A percentile compares a stretch with the other conserved stretches of the same genome.
Evolutionary conservation across 2,888 invertebrate species (phyloP).

Genomic region (Tetranychus truncatus): DNA sequence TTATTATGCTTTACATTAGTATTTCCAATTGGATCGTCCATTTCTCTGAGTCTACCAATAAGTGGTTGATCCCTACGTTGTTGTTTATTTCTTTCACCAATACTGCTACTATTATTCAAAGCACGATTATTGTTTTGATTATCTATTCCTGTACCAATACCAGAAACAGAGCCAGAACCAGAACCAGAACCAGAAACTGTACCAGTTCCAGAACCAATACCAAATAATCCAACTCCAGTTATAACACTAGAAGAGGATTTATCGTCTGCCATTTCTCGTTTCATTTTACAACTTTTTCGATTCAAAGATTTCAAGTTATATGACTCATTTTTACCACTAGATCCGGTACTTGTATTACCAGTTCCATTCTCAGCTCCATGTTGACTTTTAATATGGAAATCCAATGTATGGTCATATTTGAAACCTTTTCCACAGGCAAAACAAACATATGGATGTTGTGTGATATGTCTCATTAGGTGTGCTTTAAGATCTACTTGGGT

Average conservation of each 20-base stretch:
- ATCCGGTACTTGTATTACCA: neutral
- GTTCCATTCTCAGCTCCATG: constrained; percentile 18
- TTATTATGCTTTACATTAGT: too few relatives aligned
- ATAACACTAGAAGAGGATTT: neutral
- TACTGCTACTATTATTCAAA: too few relatives aligned
- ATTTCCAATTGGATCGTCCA: too few relatives aligned
- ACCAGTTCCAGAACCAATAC: too few relatives aligned
- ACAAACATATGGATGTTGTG: constrained; percentile 23
- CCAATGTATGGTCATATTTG: constrained; percentile 23
- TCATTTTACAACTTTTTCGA: neutral
- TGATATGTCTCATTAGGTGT: constrained; percentile 21
- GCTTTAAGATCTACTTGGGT: constrained; percentile 22
- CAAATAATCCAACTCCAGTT: neutral
- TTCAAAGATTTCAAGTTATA: neutral
- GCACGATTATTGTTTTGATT: too few relatives aligned
- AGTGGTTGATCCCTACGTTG: too few relatives aligned
- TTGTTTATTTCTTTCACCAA: too few relatives aligned
- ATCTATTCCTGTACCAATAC: neutral
- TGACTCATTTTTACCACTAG: neutral
- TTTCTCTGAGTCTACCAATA: too few relatives aligned
- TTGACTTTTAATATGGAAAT: constrained; percentile 24
- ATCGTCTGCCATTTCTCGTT: neutral
- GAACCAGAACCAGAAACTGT: neutral
- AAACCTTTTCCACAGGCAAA: constrained; percentile 24
- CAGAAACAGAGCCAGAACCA: neutral